These are phyloP conservation scores for Callionymus lyra DNA, from an alignment of 2,113 vertebrate species.

Conservation along the genomic window DNA sequence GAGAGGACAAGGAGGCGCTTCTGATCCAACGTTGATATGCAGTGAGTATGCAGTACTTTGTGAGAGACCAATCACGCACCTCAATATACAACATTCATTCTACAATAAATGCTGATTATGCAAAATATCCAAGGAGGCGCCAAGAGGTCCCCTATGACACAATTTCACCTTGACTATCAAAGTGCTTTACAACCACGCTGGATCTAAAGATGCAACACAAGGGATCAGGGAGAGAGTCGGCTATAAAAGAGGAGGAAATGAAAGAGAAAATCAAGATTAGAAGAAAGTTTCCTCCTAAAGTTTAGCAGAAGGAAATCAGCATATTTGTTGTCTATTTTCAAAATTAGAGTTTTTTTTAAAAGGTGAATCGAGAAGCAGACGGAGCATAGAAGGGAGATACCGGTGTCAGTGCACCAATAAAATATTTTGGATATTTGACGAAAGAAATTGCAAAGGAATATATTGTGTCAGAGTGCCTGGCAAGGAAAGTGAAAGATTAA, in stretches of 20 bases:
- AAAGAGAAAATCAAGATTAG: no score
- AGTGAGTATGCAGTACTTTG: slow-evolving; percentile 5
- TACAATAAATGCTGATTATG: slow-evolving; percentile 50
- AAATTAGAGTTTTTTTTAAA: no score
- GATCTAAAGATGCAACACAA: slow-evolving; percentile 29
- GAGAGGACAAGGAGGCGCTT: slow-evolving; percentile 2
- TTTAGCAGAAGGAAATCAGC: no score
- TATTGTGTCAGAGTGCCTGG: slow-evolving; percentile 1
- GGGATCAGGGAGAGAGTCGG: no score
- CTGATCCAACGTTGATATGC: slow-evolving; percentile 12
- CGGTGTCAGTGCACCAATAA: no score
- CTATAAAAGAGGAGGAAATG: no score
- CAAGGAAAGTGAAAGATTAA: background rate
- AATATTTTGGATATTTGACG: no score
- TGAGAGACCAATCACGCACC: slow-evolving; percentile 41
- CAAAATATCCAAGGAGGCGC: slow-evolving; percentile 33
- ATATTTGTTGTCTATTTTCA: no score
- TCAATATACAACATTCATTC: slow-evolving; percentile 36
- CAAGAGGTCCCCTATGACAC: no score
- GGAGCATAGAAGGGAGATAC: no score
- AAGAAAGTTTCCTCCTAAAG: no score
- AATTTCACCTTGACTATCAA: slow-evolving; percentile 53
- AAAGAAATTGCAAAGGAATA: background rate
- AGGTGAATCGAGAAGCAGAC: no score
- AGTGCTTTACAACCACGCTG: slow-evolving; percentile 35